Evolutionary conservation across 2,113 vertebrate species (phyloP).

Genomic region (Oncorhynchus masou): DNA sequence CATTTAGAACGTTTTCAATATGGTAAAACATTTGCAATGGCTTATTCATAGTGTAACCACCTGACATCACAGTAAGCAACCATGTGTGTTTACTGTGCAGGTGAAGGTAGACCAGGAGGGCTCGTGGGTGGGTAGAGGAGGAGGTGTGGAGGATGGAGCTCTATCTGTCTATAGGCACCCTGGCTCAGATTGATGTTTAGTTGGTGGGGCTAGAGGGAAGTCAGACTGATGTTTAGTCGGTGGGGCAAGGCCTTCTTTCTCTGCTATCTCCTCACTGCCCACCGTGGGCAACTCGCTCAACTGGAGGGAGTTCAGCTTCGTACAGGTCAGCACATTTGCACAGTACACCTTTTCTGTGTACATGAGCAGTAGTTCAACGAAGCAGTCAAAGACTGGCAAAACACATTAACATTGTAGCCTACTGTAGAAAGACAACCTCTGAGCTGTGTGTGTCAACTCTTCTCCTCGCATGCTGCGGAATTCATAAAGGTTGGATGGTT

Average conservation of each 20-base stretch:
- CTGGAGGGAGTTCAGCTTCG: conserved; percentile 95
- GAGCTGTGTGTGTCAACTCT: not conserved
- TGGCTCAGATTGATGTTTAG: no score
- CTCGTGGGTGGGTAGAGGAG: conserved; percentile 87
- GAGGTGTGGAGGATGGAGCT: conserved; percentile 96
- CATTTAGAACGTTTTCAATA: not conserved
- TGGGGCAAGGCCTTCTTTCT: conserved; percentile 85
- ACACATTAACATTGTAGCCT: not conserved
- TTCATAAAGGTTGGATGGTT: conserved; percentile 1
- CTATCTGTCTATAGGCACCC: conserved; percentile 88
- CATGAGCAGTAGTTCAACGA: not conserved
- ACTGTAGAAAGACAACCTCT: not conserved
- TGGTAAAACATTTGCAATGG: not conserved
- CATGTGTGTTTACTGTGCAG: conserved; percentile 58
- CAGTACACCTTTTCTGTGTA: not conserved
- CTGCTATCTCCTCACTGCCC: conserved; percentile 88
- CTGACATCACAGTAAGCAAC: no score
- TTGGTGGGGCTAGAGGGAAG: no score
- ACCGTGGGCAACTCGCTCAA: conserved; percentile 89
- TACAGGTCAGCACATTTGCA: conserved; percentile 80
- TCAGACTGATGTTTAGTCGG: no score
- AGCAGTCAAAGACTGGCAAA: not conserved
- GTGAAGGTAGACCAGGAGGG: conserved; percentile 71
- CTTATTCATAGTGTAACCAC: not conserved
- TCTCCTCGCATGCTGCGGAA: not conserved